Percentiles rank a stretch among this genome's conserved stretches.
These are phyloP conservation scores for Iselma pallidipennis DNA, from an alignment of 2,888 invertebrate genomes.

Conservation along the genomic window DNA sequence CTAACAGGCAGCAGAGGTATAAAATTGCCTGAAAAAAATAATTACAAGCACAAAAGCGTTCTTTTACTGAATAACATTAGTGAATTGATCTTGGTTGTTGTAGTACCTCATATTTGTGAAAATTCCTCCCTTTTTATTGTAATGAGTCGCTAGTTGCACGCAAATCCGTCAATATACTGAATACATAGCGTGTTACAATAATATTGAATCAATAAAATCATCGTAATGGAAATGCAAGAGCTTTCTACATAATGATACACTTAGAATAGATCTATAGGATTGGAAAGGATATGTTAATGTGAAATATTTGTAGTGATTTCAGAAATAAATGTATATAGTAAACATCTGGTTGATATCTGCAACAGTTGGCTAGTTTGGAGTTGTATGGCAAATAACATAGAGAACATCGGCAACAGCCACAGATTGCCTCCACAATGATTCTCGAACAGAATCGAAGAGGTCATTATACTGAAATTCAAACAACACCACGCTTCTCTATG, in stretches of 20 bases:
- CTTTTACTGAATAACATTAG: no score
- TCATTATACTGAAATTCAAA: neutral
- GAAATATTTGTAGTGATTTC: slow-evolving; percentile 4
- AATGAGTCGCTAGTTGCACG: no score
- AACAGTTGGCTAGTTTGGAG: slow-evolving; percentile 10
- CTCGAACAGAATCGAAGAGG: neutral
- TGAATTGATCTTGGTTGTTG: no score
- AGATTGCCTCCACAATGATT: neutral
- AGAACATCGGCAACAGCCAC: neutral
- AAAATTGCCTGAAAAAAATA: no score
- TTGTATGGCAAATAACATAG: slow-evolving; percentile 4
- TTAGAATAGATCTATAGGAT: slow-evolving; percentile 1
- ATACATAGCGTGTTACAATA: neutral
- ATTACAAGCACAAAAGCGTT: no score
- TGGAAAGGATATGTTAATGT: neutral
- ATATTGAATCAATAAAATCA: neutral
- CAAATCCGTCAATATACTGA: neutral
- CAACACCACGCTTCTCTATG: neutral
- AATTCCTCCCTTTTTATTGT: no score
- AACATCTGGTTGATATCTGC: slow-evolving; percentile 7
- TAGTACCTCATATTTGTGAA: no score
- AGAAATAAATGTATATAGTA: neutral
- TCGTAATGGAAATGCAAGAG: neutral
- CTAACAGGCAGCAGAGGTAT: no score
- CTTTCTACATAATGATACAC: slow-evolving; percentile 2